phyloP scores from a whole-genome alignment of 2,113 vertebrate genomes.

The Equus przewalskii region DNA sequence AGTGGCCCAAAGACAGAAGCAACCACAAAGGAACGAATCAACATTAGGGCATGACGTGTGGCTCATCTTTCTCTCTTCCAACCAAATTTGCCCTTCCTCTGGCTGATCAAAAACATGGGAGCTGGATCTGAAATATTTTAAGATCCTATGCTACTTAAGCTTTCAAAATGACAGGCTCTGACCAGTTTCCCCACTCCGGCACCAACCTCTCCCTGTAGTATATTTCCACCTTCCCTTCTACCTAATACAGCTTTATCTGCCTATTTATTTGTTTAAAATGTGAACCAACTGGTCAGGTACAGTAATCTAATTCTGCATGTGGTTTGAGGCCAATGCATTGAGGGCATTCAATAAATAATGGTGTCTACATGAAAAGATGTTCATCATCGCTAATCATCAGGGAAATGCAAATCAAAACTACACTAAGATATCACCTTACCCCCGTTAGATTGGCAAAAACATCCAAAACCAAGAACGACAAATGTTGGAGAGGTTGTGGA shows the following conservation, averaged over 20 bases:
- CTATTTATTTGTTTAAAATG: slow-evolving; percentile 77
- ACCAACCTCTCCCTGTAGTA: slow-evolving; percentile 54
- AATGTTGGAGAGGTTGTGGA: no score
- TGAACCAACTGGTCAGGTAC: slow-evolving; percentile 77
- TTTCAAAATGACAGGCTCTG: slow-evolving; percentile 40
- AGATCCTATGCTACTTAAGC: slow-evolving; percentile 57
- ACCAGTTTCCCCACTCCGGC: slow-evolving; percentile 37
- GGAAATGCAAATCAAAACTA: no score
- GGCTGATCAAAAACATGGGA: not conserved
- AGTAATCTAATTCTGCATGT: slow-evolving; percentile 78
- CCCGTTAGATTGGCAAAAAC: no score
- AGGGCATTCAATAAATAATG: slow-evolving; percentile 70
- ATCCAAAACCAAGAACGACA: no score
- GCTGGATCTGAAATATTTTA: slow-evolving; percentile 25
- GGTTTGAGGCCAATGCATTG: slow-evolving; percentile 68
- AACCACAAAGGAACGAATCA: not conserved
- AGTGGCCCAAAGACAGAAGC: not conserved
- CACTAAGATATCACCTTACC: no score
- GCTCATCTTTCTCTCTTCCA: not conserved
- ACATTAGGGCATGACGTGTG: not conserved
- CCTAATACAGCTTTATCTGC: slow-evolving; percentile 50
- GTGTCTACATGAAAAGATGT: no score
- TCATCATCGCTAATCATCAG: no score
- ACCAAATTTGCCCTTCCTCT: not conserved
- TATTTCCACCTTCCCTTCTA: slow-evolving; percentile 63